phyloP scores from a whole-genome alignment of 1,140 invertebrate genomes.

The Drosophila eugracilis region DNA sequence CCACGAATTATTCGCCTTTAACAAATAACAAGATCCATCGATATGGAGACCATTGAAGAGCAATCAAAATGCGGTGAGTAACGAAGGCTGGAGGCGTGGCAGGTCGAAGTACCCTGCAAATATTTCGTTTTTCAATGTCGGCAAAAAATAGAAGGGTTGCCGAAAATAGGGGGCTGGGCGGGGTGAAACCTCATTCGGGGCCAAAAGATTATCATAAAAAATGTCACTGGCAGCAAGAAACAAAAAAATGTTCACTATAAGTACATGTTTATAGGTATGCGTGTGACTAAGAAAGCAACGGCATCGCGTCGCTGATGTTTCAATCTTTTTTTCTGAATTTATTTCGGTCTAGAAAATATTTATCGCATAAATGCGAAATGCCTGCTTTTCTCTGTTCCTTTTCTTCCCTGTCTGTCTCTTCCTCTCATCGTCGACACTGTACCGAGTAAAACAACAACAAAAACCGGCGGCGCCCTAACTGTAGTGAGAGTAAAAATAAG shows the following conservation, averaged over 20 bases:
- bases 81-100: slow-evolving; percentile 19
- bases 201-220: slow-evolving; percentile 70
- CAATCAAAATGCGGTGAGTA: slow-evolving; percentile 80
- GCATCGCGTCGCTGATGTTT: slow-evolving; percentile 56
- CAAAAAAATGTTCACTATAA: slow-evolving; percentile 46
- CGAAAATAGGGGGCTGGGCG: not conserved
- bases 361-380: slow-evolving; percentile 52
- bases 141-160: not conserved
- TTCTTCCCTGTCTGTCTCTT: slow-evolving; percentile 17
- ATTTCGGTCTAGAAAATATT: slow-evolving; percentile 58
- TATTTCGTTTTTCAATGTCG: slow-evolving; percentile 63
- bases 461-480: slow-evolving; percentile 40
- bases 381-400: slow-evolving; percentile 15
- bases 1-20: slow-evolving; percentile 21
- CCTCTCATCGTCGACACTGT: slow-evolving; percentile 50
- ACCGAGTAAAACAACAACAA: slow-evolving; percentile 41
- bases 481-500: slow-evolving; percentile 38
- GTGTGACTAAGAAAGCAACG: slow-evolving; percentile 59
- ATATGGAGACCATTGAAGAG: slow-evolving; percentile 80
- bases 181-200: slow-evolving; percentile 42
- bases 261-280: slow-evolving; percentile 28
- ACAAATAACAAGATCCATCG: slow-evolving; percentile 19
- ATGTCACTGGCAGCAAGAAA: slow-evolving; percentile 58
- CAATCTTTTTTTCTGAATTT: slow-evolving; percentile 69
- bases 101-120: slow-evolving; percentile 29